A percentile compares a stretch with the other conserved stretches of the same genome.
These are phyloP conservation scores for Lasioglossum morio DNA, from an alignment of 2,888 invertebrate genomes.

Conservation along the genomic window DNA sequence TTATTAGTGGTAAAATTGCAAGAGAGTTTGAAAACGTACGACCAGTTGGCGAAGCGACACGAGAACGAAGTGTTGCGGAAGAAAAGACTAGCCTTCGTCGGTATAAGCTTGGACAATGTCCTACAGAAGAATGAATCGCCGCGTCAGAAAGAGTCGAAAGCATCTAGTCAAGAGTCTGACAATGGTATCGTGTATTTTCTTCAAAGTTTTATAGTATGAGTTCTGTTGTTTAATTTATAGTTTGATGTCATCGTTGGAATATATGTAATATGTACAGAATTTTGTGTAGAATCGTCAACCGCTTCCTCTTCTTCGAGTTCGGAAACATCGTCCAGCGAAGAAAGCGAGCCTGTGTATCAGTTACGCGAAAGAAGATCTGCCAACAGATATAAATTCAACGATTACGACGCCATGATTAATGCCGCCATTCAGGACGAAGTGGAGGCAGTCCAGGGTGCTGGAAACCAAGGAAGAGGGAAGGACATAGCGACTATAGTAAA, in stretches of 20 bases:
- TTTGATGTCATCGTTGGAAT: not conserved
- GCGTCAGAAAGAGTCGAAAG: slow-evolving; percentile 74
- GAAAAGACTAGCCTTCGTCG: slow-evolving; percentile 90
- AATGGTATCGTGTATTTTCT: slow-evolving; percentile 58
- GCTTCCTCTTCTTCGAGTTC: slow-evolving; percentile 79
- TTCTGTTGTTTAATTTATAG: not conserved
- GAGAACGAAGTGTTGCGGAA: slow-evolving; percentile 89
- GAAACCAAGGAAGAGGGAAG: slow-evolving; percentile 94
- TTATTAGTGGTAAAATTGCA: slow-evolving; percentile 90
- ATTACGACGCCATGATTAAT: slow-evolving; percentile 98
- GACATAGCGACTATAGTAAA: slow-evolving; percentile 95
- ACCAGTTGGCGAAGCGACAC: slow-evolving; percentile 89
- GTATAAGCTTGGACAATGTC: slow-evolving; percentile 91
- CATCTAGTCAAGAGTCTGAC: slow-evolving; percentile 74
- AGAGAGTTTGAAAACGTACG: slow-evolving; percentile 90
- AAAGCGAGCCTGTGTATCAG: slow-evolving; percentile 93
- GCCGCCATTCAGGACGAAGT: slow-evolving; percentile 94
- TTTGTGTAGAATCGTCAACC: slow-evolving; percentile 68
- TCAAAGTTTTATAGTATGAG: not conserved
- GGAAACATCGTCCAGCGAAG: slow-evolving; percentile 85
- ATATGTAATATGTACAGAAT: not conserved
- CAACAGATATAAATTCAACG: slow-evolving; percentile 94
- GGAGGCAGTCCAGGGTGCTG: slow-evolving; percentile 90
- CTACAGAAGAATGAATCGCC: slow-evolving; percentile 84
- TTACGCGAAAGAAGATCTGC: slow-evolving; percentile 92